Base-by-base conservation (phyloP, 2,888 invertebrate genomes). In the Timandra comae region DNA sequence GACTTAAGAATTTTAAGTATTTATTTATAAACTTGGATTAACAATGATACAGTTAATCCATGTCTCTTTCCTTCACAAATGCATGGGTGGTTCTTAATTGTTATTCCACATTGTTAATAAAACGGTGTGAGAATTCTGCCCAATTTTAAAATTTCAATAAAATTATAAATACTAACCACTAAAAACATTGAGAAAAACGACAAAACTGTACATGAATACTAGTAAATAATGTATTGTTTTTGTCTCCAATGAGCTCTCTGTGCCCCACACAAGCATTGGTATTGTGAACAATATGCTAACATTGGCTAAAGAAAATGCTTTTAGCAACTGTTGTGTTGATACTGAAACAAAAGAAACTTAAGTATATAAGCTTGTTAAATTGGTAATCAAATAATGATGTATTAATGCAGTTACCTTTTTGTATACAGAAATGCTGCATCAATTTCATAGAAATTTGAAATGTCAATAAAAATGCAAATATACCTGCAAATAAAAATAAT, bases 221-320 rank as follows among this genome's bases (percentile, higher is more conserved):
- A 93, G 81, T 5, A 76, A 46, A 41, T 88, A 80, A 58, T 91
- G 91, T 7, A 86, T 52, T 4, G 59, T 51, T 3, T 65, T 36
- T 1, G 76, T 70, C 4, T 51, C 51, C 0, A 53, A 46, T 0
- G 60, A 33, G 0, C 63, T 50, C 3, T 62, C 73, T 0, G 55
- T 56, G 30, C 88, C 88, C 91, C 92, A 92, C 40, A 91, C 90
- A 37, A 64, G 66, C 52, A 86, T 86, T 0, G 91, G 91, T 9
- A 92, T 56, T 2, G 90, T 65, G 33, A 91, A 79, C 49, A 91
- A 81, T 8, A 85, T 77, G 30, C 89, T 88, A 55, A 87, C 87
- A 59, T 88, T 86, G 0, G 89, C 88, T 37, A 92, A 65, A 0
- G 89, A 86, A 41, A 90, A 82, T 1, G 89, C 87, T 55, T 90